Evolutionary conservation across 2,888 invertebrate species (phyloP).

Genomic region (Ommatoiulus sabulosus): DNA sequence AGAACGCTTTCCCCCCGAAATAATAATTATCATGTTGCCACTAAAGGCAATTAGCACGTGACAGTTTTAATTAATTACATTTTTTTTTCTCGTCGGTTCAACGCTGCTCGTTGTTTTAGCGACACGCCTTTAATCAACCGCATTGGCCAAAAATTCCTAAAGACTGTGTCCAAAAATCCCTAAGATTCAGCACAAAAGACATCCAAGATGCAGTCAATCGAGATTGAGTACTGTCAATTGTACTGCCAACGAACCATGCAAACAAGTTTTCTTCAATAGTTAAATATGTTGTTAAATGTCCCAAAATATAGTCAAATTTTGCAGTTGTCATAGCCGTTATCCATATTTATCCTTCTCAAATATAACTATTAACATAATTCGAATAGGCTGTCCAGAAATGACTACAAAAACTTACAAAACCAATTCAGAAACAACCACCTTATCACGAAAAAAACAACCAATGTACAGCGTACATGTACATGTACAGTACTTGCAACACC

Average conservation of each 20-base stretch:
- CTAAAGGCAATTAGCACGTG: slow-evolving; percentile 35
- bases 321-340: no score
- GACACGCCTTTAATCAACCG: not conserved
- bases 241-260: no score
- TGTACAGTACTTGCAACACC: no score
- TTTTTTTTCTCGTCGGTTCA: not conserved
- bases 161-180: not conserved
- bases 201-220: no score
- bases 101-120: not conserved
- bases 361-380: not conserved
- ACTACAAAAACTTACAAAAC: not conserved
- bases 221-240: no score
- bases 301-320: no score
- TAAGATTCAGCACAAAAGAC: no score
- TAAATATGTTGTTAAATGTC: no score
- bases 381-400: not conserved
- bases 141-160: not conserved
- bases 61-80: slow-evolving; percentile 26
- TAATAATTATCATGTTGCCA: slow-evolving; percentile 22
- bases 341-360: not conserved
- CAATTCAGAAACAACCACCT: not conserved
- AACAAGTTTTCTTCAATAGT: no score
- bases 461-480: no score
- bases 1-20: not conserved
- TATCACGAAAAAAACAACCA: not conserved